Conservation (phyloP, 2,797 vertebrate genomes). For the Diplodus sargus region DNA sequence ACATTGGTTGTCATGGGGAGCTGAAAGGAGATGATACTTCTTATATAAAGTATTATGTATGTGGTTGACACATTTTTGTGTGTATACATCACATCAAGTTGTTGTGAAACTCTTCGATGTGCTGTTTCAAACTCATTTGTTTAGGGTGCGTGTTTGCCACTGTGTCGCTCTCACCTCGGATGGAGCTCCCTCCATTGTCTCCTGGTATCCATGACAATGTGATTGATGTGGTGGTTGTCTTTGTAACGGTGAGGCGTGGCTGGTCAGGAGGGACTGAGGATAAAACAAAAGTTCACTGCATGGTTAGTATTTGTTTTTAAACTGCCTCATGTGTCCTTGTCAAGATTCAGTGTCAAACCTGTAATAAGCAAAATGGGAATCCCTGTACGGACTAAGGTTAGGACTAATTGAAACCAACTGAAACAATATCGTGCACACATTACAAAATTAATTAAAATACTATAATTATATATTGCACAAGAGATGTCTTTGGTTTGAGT, state of each 20-base stretch:
- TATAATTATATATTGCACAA: too few relatives aligned
- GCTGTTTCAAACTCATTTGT: not conserved
- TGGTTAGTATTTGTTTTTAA: conserved; percentile 8
- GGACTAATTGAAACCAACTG: too few relatives aligned
- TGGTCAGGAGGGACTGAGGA: conserved; percentile 95
- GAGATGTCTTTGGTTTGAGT: too few relatives aligned
- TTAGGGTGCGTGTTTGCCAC: conserved; percentile 2
- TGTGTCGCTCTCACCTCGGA: conserved; percentile 88
- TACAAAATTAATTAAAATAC: too few relatives aligned
- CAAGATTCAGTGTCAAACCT: not conserved
- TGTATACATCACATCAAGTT: not conserved
- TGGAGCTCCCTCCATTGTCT: conserved; percentile 98
- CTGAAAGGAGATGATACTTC: conserved; percentile 29
- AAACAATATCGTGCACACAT: too few relatives aligned
- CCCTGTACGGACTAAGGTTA: too few relatives aligned
- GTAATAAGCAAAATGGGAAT: too few relatives aligned
- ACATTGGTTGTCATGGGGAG: conserved; percentile 33
- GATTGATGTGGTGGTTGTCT: conserved; percentile 98
- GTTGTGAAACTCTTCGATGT: conserved; percentile 10
- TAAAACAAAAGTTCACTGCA: conserved; percentile 29
- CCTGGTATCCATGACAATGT: conserved; percentile 98
- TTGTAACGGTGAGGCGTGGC: conserved; percentile 97
- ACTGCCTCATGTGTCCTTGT: not conserved
- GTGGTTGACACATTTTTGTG: conserved; percentile 7
- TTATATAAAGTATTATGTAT: conserved; percentile 4